A percentile compares a stretch with the other conserved stretches of the same genome.
phyloP scores from a whole-genome alignment of 2,888 invertebrate genomes.

The Fragum fragum region DNA sequence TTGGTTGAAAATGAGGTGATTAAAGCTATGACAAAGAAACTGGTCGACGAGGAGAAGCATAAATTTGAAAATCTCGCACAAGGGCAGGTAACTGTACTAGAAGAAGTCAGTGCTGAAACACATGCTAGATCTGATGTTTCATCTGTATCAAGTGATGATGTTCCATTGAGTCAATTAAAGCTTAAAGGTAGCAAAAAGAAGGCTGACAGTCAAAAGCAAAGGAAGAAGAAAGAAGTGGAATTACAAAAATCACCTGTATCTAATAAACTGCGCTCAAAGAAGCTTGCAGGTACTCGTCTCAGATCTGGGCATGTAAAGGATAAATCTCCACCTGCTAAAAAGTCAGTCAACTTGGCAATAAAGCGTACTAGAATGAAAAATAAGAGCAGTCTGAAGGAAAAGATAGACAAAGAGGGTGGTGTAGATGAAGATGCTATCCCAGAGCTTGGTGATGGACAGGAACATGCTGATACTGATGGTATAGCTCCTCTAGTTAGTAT shows the following conservation, averaged over 20 bases:
- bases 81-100: neutral
- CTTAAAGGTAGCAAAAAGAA: conserved; percentile 12
- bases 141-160: conserved; percentile 41
- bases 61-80: neutral
- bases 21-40: neutral
- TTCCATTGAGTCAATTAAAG: conserved; percentile 37
- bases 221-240: neutral
- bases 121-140: conserved; percentile 13
- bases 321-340: conserved; percentile 47
- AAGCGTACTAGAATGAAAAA: conserved; percentile 45
- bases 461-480: conserved; percentile 1
- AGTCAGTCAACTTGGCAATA: conserved; percentile 45
- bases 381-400: conserved; percentile 14
- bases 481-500: conserved; percentile 17
- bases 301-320: conserved; percentile 43
- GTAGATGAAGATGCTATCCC: conserved; percentile 12
- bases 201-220: neutral
- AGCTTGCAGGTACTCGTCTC: conserved; percentile 30
- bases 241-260: conserved; percentile 20
- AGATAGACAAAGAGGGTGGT: neutral
- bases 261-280: conserved; percentile 32
- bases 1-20: neutral
- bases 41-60: neutral
- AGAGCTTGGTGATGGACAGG: neutral
- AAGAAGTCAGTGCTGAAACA: neutral